Evolutionary conservation across 2,888 invertebrate species (phyloP), one percentile per base, ranked within the genome.

Genomic region (Lasioglossum lativentre): DNA sequence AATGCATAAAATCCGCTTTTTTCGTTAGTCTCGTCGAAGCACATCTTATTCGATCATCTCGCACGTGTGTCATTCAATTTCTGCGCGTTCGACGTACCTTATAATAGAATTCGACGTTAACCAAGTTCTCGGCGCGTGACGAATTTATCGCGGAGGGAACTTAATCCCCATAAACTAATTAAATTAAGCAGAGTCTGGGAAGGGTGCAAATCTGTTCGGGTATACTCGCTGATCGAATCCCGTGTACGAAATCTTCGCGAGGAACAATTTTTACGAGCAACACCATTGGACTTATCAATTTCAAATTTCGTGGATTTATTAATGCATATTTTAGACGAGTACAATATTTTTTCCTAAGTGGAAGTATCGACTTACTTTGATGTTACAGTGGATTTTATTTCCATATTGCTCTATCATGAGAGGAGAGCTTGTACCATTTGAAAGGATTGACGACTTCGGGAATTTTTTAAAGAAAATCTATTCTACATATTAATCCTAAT

Each of bases 41-140:
- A 56, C 56, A n/a, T 56, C 30, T 63, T 63, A 30, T 30, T 63
- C 30, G 63, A 63, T 63, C 63, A 30, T 27, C 16, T 63, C 27
- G 14, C 63, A 8, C 27, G 30, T 16, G 30, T 63, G 63, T 30
- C 63, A 30, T 16, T 47, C 59, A 56, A 45, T 59, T 78, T 27
- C 30, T 63, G 63, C 63, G 30, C 75, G 45, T 23, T 38, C n/a
- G 23, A 27, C 40, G 56, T 34, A 59, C 42, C 30, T 40, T 63
- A 16, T 70, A 76, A 80, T 71, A 45, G 59, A 30, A 76, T 71
- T 59, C 70, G 70, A 76, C 68, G 70, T 70, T 63, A 77, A 47
- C 10, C 45, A n/a, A 47, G 74, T 47, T 47, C 52, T 47, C 47
- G 56, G n/a, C 75, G 16, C 30, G 63, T 45, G 63, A 66, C 12